Evolutionary conservation across 1,140 invertebrate genomes (phyloP).

Genomic region (Eulimnadia texana): DNA sequence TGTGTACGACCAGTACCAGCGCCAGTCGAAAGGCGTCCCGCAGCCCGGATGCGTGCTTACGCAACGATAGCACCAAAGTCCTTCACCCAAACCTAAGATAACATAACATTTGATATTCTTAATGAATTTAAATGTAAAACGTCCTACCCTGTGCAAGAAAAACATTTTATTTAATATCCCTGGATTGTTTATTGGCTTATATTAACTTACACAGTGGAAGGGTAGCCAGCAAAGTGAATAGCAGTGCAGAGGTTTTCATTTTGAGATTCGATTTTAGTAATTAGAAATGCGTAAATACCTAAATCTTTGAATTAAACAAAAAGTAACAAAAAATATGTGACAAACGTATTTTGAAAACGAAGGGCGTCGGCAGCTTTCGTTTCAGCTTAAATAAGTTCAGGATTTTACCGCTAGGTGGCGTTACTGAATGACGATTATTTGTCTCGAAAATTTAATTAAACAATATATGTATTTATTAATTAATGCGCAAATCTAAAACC

Average conservation of each 20-base stretch:
- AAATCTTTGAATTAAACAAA: background rate
- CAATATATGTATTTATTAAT: background rate
- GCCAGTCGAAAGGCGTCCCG: slow-evolving; percentile 69
- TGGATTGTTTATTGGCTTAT: background rate
- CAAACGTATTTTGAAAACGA: background rate
- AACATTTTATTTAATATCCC: background rate
- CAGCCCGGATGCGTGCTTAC: slow-evolving; percentile 78
- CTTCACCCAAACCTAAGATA: slow-evolving; percentile 8
- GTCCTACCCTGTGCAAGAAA: background rate
- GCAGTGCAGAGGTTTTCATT: background rate
- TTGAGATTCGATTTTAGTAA: background rate
- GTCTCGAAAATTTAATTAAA: background rate
- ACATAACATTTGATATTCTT: background rate
- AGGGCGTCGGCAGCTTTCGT: background rate
- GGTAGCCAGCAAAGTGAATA: background rate
- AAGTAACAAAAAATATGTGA: background rate
- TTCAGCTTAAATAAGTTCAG: background rate
- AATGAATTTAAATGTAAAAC: background rate
- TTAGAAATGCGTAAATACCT: background rate
- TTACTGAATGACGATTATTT: background rate
- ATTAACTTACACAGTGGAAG: background rate
- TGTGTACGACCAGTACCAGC: slow-evolving; percentile 50
- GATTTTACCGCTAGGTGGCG: background rate
- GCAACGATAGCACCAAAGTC: slow-evolving; percentile 71
- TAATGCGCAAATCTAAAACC: too few relatives aligned